Evolutionary conservation across 2,797 vertebrate species (phyloP).

Genomic region (Valencia hispanica): DNA sequence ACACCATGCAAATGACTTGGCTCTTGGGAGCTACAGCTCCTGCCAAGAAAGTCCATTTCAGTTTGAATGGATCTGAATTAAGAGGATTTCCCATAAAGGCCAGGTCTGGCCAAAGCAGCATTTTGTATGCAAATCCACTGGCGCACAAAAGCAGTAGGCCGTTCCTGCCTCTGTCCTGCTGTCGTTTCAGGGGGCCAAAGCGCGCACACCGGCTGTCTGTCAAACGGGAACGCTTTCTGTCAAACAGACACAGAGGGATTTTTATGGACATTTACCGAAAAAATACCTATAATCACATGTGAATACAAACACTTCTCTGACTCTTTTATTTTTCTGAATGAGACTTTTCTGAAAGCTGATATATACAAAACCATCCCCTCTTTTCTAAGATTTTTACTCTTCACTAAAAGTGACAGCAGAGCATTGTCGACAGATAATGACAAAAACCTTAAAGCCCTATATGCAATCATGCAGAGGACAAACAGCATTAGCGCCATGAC

Average conservation of each 20-base stretch:
- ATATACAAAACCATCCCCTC: neutral
- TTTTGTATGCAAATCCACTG: conserved; percentile 81
- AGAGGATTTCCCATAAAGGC: conserved; percentile 82
- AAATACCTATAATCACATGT: neutral
- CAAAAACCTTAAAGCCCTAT: conserved; percentile 21
- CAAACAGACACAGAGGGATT: conserved; percentile 21
- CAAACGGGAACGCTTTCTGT: conserved; percentile 49
- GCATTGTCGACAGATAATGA: conserved; percentile 14
- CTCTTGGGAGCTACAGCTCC: conserved; percentile 68
- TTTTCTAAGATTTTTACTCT: conserved; percentile 7
- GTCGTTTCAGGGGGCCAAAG: conserved; percentile 64
- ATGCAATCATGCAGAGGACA: conserved; percentile 42
- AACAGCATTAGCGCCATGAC: conserved; percentile 59
- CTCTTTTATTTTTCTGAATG: conserved; percentile 18
- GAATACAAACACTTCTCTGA: neutral
- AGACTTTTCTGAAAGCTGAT: conserved; percentile 4
- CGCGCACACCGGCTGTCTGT: conserved; percentile 58
- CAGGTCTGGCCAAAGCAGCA: conserved; percentile 78
- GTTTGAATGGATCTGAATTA: conserved; percentile 85
- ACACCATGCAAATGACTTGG: conserved; percentile 83
- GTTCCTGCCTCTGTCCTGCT: conserved; percentile 68
- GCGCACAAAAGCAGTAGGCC: conserved; percentile 57
- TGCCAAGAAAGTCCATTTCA: conserved; percentile 84
- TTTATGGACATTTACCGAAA: conserved; percentile 9
- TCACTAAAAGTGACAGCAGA: conserved; percentile 10